A percentile compares a stretch with the other conserved stretches of the same genome.
phyloP scores from a whole-genome alignment of 2,888 invertebrate species.

The Leptopilina drosophilae region DNA sequence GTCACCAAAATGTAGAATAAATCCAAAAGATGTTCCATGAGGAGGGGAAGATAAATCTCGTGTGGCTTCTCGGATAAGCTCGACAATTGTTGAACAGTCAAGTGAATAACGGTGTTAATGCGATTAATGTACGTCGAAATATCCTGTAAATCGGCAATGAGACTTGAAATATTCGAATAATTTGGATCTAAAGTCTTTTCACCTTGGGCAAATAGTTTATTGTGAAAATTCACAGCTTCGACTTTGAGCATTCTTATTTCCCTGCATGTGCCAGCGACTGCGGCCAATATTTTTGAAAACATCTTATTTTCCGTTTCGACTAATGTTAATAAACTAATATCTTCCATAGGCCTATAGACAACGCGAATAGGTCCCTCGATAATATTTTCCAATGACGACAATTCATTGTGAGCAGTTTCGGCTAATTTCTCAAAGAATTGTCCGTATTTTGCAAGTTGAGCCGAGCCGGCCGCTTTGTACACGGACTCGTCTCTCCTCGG shows the following conservation, averaged over 20 bases:
- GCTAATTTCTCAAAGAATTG: constrained; percentile 78
- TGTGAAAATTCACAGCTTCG: constrained; percentile 82
- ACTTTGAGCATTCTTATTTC: constrained; percentile 85
- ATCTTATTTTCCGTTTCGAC: constrained; percentile 90
- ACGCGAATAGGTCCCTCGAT: constrained; percentile 72
- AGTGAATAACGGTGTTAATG: constrained; percentile 64
- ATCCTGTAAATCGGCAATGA: constrained; percentile 71
- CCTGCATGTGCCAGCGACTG: constrained; percentile 87
- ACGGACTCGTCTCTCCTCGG: constrained; percentile 70
- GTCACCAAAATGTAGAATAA: constrained; percentile 80
- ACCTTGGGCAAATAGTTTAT: constrained; percentile 74
- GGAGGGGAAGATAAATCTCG: constrained; percentile 72
- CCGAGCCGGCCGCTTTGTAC: constrained; percentile 78
- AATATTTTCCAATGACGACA: constrained; percentile 65
- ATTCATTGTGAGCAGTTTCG: constrained; percentile 62
- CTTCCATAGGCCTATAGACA: constrained; percentile 80
- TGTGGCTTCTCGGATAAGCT: constrained; percentile 65
- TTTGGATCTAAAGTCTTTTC: constrained; percentile 76
- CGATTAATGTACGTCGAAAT: constrained; percentile 68
- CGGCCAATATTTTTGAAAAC: constrained; percentile 87
- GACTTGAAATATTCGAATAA: constrained; percentile 61
- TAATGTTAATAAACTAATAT: constrained; percentile 83
- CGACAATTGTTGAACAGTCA: constrained; percentile 69
- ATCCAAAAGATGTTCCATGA: constrained; percentile 82
- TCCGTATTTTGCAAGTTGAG: constrained; percentile 79